Percentiles rank a stretch among this genome's conserved stretches.
phyloP scores from a whole-genome alignment of 1,140 invertebrate species.

The Temnothorax nylanderi region DNA sequence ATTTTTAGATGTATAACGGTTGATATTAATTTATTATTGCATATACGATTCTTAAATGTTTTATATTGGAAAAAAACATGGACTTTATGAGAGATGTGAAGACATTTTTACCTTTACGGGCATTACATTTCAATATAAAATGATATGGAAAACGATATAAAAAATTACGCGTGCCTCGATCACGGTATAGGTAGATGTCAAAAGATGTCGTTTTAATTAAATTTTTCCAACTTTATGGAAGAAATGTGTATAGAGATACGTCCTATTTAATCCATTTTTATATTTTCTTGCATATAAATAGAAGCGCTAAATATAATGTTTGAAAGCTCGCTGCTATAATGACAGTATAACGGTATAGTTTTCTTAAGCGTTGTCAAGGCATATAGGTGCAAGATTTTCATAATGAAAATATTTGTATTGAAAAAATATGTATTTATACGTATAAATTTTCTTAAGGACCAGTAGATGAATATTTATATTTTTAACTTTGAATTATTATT shows the following conservation, averaged over 20 bases:
- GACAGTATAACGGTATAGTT: background rate
- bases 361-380: background rate
- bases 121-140: too few relatives aligned
- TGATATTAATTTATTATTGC: too few relatives aligned
- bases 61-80: too few relatives aligned
- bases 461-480: background rate
- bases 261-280: conserved; percentile 2
- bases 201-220: background rate
- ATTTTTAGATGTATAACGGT: too few relatives aligned
- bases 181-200: too few relatives aligned
- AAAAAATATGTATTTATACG: background rate
- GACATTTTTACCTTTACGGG: too few relatives aligned
- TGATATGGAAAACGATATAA: too few relatives aligned
- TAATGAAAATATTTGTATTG: background rate
- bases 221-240: background rate
- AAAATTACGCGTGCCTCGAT: too few relatives aligned
- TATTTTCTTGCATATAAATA: background rate
- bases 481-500: background rate
- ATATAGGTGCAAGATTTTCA: background rate
- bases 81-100: too few relatives aligned
- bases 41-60: too few relatives aligned
- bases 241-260: background rate
- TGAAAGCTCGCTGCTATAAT: too few relatives aligned
- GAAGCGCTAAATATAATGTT: background rate
- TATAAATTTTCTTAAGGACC: background rate